phyloP scores from a whole-genome alignment of 2,113 vertebrate species.

The Cephalophus harveyi region DNA sequence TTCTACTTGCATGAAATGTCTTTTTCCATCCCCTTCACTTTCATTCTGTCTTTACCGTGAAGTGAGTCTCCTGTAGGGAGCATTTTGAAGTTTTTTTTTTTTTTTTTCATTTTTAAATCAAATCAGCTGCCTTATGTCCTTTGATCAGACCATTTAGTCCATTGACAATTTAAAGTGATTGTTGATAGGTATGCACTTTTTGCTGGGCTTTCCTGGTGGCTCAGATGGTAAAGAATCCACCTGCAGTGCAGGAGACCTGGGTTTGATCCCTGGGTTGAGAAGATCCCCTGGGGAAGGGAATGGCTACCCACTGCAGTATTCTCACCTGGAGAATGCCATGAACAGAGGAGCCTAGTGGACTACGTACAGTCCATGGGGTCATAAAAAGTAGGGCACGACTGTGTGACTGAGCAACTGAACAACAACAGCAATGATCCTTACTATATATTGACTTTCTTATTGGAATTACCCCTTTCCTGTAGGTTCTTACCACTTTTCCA shows the following conservation, averaged over 20 bases:
- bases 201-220: not conserved
- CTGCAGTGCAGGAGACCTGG: not conserved
- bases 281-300: not conserved
- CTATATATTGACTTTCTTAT: not conserved
- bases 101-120: not conserved
- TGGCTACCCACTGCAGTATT: not conserved
- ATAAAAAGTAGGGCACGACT: not conserved
- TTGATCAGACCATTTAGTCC: not conserved
- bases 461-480: not conserved
- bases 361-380: not conserved
- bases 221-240: not conserved
- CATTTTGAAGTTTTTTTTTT: not conserved
- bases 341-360: not conserved
- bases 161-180: not conserved
- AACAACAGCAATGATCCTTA: not conserved
- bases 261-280: not conserved
- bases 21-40: not conserved
- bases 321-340: not conserved
- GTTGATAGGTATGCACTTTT: not conserved
- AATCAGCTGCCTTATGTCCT: not conserved
- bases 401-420: not conserved
- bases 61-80: not conserved
- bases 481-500: not conserved
- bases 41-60: not conserved
- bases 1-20: not conserved